phyloP scores from a whole-genome alignment of 2,888 invertebrate species.

The Ornithoptera alexandrae region DNA sequence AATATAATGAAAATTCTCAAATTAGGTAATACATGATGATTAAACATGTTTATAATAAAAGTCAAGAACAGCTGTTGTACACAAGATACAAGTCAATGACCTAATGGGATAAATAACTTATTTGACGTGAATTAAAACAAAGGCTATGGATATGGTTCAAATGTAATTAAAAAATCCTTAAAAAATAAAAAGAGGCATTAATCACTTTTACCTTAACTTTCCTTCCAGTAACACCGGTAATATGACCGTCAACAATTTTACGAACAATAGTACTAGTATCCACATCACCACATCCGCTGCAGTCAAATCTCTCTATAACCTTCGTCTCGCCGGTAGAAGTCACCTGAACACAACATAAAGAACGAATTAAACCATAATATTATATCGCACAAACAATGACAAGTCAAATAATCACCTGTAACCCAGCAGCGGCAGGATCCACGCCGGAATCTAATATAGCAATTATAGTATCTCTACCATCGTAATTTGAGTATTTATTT shows the following conservation, averaged over 20 bases:
- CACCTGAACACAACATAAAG: slow-evolving; percentile 75
- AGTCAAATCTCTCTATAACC: slow-evolving; percentile 96
- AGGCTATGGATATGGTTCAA: too few species aligned
- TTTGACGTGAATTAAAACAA: too few species aligned
- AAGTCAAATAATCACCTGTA: slow-evolving; percentile 86
- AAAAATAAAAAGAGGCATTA: neutral
- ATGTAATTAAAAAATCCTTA: neutral
- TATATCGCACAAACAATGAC: slow-evolving; percentile 67
- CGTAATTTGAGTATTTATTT: slow-evolving; percentile 92
- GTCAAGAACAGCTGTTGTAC: slow-evolving; percentile 39
- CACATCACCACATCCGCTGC: slow-evolving; percentile 98
- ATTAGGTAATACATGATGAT: too few species aligned
- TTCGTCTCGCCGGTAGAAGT: slow-evolving; percentile 94
- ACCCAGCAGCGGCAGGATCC: slow-evolving; percentile 96
- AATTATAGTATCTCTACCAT: slow-evolving; percentile 94
- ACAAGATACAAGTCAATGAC: slow-evolving; percentile 40
- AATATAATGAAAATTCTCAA: too few species aligned
- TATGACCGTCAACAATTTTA: slow-evolving; percentile 82
- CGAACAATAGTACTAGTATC: slow-evolving; percentile 85
- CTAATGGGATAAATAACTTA: slow-evolving; percentile 16
- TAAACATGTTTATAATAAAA: too few species aligned
- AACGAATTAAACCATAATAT: neutral
- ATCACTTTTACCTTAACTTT: slow-evolving; percentile 86
- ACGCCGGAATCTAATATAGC: slow-evolving; percentile 99
- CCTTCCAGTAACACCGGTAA: slow-evolving; percentile 93